A percentile compares a stretch with the other conserved stretches of the same genome.
phyloP scores from a whole-genome alignment of 1,140 invertebrate species.

The Onthophagus taurus region DNA sequence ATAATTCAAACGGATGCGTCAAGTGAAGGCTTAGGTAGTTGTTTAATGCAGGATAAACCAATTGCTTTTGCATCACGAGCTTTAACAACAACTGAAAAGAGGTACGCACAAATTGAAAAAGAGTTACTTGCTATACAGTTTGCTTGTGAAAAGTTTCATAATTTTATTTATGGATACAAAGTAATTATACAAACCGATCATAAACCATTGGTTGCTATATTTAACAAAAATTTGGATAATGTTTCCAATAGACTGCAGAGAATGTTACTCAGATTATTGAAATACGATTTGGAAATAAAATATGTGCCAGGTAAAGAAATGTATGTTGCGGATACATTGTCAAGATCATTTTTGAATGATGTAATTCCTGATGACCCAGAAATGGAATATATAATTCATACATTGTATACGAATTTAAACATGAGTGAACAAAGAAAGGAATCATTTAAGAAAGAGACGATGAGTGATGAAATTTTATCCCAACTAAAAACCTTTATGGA shows the following conservation, averaged over 20 bases:
- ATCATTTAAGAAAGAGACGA: constrained; percentile 5
- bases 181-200: constrained; percentile 38
- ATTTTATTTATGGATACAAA: no score
- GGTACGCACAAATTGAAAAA: no score
- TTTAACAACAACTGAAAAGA: no score
- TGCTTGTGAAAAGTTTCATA: no score
- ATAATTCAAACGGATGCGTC: constrained; percentile 30
- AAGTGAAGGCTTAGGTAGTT: constrained; percentile 26
- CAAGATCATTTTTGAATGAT: constrained; percentile 15
- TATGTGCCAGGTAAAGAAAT: constrained; percentile 28
- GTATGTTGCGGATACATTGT: constrained; percentile 24
- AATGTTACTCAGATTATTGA: constrained; percentile 21
- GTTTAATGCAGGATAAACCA: constrained; percentile 28
- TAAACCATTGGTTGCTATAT: constrained; percentile 37
- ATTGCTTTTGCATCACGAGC: no score
- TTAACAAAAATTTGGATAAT: constrained; percentile 36
- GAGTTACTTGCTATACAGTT: no score
- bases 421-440: constrained; percentile 7
- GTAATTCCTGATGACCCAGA: constrained; percentile 12
- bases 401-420: constrained; percentile 10
- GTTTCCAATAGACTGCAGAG: constrained; percentile 32
- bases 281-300: constrained; percentile 27
- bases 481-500: constrained; percentile 10
- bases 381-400: constrained; percentile 16
- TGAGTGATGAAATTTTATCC: constrained; percentile 4